Evolutionary conservation across 1,140 invertebrate species (phyloP).

Genomic region (Ylistrum balloti): DNA sequence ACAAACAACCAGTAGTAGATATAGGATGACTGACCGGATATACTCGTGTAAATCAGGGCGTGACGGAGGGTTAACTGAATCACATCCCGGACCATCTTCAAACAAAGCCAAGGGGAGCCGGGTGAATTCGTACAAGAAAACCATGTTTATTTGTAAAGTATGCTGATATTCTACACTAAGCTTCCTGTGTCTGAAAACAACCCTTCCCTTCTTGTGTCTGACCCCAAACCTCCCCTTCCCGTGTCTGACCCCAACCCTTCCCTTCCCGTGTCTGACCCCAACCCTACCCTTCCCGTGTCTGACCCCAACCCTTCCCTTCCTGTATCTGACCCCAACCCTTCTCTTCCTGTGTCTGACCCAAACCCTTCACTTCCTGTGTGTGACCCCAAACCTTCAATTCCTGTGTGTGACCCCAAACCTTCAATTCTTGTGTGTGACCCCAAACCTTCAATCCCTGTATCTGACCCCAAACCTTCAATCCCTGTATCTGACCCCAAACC

Average conservation of each 20-base stretch:
- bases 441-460: not conserved
- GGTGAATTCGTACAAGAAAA: not conserved
- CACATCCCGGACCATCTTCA: not conserved
- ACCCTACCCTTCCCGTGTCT: not conserved
- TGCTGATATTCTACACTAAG: too few relatives aligned
- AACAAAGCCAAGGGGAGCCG: not conserved
- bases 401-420: not conserved
- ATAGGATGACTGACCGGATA: too few relatives aligned
- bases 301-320: not conserved
- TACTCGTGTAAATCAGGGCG: too few relatives aligned
- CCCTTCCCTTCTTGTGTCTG: not conserved
- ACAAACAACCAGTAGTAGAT: too few relatives aligned
- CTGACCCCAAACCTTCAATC: too few relatives aligned
- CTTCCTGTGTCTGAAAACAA: not conserved
- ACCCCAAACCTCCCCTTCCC: not conserved
- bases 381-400: not conserved
- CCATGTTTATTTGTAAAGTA: not conserved
- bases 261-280: conserved; percentile 33
- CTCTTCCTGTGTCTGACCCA: not conserved
- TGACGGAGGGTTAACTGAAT: not conserved
- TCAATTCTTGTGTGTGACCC: not conserved
- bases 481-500: too few relatives aligned
- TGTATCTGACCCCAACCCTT: not conserved
- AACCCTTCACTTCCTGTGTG: not conserved
- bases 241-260: not conserved